Percentiles rank a stretch among this genome's conserved stretches.
phyloP scores from a whole-genome alignment of 2,797 vertebrate species.

The Hippocampus kuda region DNA sequence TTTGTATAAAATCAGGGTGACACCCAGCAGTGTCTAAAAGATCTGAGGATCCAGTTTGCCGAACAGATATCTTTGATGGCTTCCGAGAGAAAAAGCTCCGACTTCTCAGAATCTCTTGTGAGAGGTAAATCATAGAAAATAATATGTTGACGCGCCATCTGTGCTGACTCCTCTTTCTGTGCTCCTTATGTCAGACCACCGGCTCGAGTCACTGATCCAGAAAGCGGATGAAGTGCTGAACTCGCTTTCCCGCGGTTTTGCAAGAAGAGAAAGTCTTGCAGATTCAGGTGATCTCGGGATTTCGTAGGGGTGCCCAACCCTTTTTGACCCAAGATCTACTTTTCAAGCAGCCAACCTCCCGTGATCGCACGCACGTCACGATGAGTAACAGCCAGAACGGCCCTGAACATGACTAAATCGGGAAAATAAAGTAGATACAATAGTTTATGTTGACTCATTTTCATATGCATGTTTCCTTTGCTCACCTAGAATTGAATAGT shows the following conservation, averaged over 20 bases:
- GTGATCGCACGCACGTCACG: too few relatives aligned
- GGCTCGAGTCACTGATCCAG: conserved; percentile 55
- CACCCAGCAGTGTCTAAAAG: conserved; percentile 29
- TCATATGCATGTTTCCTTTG: background rate
- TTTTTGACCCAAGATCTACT: too few relatives aligned
- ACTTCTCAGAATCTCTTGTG: conserved; percentile 10
- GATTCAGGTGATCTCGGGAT: conserved; percentile 22
- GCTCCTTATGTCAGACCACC: conserved; percentile 26
- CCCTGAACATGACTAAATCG: too few relatives aligned
- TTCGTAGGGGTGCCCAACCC: too few relatives aligned
- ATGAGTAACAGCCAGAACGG: too few relatives aligned
- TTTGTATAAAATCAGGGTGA: conserved; percentile 13
- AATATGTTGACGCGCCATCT: background rate
- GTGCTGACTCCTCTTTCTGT: too few relatives aligned
- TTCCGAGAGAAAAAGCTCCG: conserved; percentile 14
- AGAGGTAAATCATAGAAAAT: conserved; percentile 27
- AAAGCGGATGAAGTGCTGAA: conserved; percentile 63
- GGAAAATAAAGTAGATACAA: too few relatives aligned
- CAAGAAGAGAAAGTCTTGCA: conserved; percentile 5
- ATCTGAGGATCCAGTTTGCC: conserved; percentile 47
- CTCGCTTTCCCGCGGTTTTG: conserved; percentile 29
- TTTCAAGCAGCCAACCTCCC: too few relatives aligned
- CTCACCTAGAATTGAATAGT: background rate
- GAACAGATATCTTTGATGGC: conserved; percentile 41
- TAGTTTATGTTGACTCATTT: background rate